Evolutionary conservation across 2,888 invertebrate genomes (phyloP).

Genomic region (Limnephilus rhombicus): DNA sequence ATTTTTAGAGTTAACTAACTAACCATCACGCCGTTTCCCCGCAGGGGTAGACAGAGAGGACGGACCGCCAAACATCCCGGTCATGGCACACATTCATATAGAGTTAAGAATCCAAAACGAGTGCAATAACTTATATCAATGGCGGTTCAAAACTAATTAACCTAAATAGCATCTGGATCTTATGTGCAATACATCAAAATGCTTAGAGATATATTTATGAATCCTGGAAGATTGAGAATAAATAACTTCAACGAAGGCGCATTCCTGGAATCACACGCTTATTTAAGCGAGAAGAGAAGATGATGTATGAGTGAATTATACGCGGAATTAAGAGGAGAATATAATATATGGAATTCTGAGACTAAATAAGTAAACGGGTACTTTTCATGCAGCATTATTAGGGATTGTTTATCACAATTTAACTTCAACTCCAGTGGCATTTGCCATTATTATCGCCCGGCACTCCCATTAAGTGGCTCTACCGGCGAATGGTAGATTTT

Average conservation of each 20-base stretch:
- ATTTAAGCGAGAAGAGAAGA: not conserved
- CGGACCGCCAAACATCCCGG: too few relatives aligned
- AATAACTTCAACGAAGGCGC: not conserved
- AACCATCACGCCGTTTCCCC: too few relatives aligned
- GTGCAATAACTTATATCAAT: too few relatives aligned
- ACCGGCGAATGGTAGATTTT: not conserved
- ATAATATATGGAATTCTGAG: not conserved
- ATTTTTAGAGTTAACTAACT: too few relatives aligned
- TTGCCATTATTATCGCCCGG: not conserved
- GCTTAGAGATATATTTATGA: not conserved
- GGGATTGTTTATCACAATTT: not conserved
- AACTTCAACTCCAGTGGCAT: not conserved
- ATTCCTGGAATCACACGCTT: not conserved
- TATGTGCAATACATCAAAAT: not conserved
- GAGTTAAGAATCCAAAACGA: too few relatives aligned
- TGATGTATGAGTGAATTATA: not conserved
- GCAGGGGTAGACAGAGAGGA: too few relatives aligned
- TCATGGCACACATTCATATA: too few relatives aligned
- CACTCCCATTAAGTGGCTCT: constrained; percentile 17
- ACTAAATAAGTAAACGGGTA: not conserved
- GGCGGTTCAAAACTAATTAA: too few relatives aligned
- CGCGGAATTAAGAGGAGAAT: not conserved
- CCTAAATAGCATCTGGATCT: not conserved
- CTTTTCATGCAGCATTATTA: not conserved
- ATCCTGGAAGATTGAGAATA: not conserved